Percentiles rank a stretch among this genome's conserved stretches.
Conservation (phyloP, 2,797 vertebrate species). For the Cossypha caffra region DNA sequence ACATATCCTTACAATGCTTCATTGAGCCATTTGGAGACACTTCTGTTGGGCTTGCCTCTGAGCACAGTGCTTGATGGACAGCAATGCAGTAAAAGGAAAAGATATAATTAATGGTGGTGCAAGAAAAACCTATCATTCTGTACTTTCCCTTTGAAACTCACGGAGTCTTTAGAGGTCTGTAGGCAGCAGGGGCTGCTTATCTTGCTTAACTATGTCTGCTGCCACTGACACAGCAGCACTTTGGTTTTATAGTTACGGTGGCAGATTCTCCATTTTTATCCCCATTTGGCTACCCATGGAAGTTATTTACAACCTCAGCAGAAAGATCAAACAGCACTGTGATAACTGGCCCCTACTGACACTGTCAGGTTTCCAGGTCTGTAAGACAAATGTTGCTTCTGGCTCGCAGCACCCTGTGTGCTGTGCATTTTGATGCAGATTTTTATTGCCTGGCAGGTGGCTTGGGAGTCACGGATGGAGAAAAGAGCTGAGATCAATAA, state of each 20-base stretch:
- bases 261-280: neutral
- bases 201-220: neutral
- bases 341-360: neutral
- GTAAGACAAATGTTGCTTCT: slow-evolving; percentile 21
- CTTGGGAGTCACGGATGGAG: neutral
- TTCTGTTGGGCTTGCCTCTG: neutral
- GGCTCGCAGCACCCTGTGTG: neutral
- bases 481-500: slow-evolving; percentile 15
- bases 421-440: slow-evolving; percentile 44
- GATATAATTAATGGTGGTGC: neutral
- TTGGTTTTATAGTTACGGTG: neutral
- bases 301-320: slow-evolving; percentile 47
- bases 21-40: neutral
- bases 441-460: slow-evolving; percentile 48
- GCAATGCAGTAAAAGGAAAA: neutral
- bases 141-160: neutral
- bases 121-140: neutral
- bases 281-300: neutral
- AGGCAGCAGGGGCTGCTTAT: neutral
- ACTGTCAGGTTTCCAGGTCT: slow-evolving; percentile 24
- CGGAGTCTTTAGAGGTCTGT: neutral
- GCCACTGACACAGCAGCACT: neutral
- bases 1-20: neutral
- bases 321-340: slow-evolving; percentile 4
- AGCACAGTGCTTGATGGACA: neutral